A percentile compares a stretch with the other conserved stretches of the same genome.
These are phyloP conservation scores for Galleria mellonella DNA, from an alignment of 1,140 invertebrate genomes.

Conservation along the genomic window DNA sequence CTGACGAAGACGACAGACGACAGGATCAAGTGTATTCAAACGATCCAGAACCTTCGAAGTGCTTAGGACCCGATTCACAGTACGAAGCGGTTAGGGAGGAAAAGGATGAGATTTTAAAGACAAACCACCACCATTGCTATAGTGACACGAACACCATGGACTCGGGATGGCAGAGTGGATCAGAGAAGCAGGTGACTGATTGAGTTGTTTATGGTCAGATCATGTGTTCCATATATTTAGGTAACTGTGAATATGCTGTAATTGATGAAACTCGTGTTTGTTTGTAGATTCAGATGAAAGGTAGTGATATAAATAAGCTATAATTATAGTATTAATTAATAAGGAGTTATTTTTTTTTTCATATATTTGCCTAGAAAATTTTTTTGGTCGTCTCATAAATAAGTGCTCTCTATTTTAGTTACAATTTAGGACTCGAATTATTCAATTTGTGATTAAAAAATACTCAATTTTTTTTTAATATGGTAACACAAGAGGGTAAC, in stretches of 20 bases:
- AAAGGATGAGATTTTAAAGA: slow-evolving; percentile 49
- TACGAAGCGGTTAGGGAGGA: slow-evolving; percentile 58
- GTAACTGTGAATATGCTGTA: too few relatives aligned
- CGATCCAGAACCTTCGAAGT: slow-evolving; percentile 49
- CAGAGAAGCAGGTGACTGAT: slow-evolving; percentile 68
- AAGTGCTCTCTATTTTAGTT: too few relatives aligned
- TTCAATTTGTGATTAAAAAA: too few relatives aligned
- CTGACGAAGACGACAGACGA: slow-evolving; percentile 44
- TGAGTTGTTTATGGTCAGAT: slow-evolving; percentile 7
- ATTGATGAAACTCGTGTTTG: too few relatives aligned
- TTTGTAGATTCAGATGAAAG: not conserved
- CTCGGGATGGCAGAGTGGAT: slow-evolving; percentile 71
- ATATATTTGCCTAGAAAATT: too few relatives aligned
- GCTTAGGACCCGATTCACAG: slow-evolving; percentile 60
- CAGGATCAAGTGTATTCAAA: slow-evolving; percentile 52
- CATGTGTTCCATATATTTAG: too few relatives aligned
- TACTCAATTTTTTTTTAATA: too few relatives aligned
- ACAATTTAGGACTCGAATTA: too few relatives aligned
- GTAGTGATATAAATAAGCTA: not conserved
- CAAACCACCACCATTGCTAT: slow-evolving; percentile 62
- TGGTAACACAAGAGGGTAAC: too few relatives aligned
- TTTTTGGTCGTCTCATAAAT: too few relatives aligned
- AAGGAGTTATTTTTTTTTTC: too few relatives aligned
- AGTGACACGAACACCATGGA: slow-evolving; percentile 74
- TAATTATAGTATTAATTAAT: too few relatives aligned